Conservation (phyloP, 2,888 invertebrate species). For the Glyphotaelius pellucidus region DNA sequence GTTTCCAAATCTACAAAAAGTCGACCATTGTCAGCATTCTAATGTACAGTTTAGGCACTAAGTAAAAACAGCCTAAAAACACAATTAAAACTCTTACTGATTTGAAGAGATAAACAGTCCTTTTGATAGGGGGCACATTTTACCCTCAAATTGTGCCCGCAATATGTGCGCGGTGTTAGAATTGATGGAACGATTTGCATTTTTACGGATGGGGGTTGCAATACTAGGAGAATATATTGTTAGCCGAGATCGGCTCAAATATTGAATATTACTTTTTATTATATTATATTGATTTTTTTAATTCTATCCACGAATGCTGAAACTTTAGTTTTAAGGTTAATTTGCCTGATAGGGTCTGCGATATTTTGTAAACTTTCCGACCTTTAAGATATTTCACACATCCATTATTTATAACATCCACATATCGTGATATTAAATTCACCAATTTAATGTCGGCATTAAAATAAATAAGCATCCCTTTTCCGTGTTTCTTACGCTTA, state of each 20-base stretch:
- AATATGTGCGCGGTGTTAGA: slow-evolving; percentile 15
- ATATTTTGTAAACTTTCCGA: background rate
- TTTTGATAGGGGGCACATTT: background rate
- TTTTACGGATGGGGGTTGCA: slow-evolving; percentile 59
- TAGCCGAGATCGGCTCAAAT: background rate
- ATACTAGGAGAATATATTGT: slow-evolving; percentile 54
- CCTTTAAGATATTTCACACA: background rate
- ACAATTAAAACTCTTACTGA: too few relatives aligned
- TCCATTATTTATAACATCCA: too few relatives aligned
- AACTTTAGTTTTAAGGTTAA: background rate
- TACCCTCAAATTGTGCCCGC: background rate
- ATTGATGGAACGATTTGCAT: slow-evolving; percentile 52
- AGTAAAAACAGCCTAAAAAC: background rate
- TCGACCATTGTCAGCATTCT: background rate
- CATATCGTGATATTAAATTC: too few relatives aligned
- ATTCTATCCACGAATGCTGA: background rate
- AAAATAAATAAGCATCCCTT: background rate
- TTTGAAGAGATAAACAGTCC: background rate
- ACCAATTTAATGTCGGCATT: too few relatives aligned
- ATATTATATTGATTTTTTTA: too few relatives aligned
- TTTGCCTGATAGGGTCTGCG: background rate
- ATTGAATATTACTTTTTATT: background rate
- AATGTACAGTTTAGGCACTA: background rate
- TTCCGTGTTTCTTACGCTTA: background rate
- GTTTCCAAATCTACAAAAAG: background rate